These are phyloP conservation scores for Phyllotreta cruciferae DNA, from an alignment of 2,888 invertebrate genomes.

Conservation along the genomic window DNA sequence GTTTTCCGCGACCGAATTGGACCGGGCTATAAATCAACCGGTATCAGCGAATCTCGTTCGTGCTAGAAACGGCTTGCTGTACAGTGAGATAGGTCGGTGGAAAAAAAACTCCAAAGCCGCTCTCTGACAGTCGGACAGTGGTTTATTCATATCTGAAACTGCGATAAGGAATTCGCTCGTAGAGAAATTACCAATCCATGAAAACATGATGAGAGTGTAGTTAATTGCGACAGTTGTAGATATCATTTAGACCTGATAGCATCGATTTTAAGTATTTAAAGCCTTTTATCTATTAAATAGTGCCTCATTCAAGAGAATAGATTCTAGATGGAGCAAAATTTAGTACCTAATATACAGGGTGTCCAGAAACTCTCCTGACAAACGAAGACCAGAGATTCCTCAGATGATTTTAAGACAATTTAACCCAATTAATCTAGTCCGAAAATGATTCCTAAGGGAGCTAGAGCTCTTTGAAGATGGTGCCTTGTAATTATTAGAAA, in stretches of 20 bases:
- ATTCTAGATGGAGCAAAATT: too few relatives aligned
- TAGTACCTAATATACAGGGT: too few relatives aligned
- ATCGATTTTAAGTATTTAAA: background rate
- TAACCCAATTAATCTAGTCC: too few relatives aligned
- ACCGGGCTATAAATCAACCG: slow-evolving; percentile 8
- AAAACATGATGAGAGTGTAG: background rate
- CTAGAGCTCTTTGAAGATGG: too few relatives aligned
- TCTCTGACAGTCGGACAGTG: slow-evolving; percentile 16
- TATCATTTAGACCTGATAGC: background rate
- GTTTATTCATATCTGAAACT: slow-evolving; percentile 7
- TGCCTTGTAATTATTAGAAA: too few relatives aligned
- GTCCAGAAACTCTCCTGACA: too few relatives aligned
- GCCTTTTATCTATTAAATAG: too few relatives aligned
- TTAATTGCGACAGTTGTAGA: slow-evolving; percentile 6
- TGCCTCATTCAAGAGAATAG: too few relatives aligned
- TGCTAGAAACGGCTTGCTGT: slow-evolving; percentile 13
- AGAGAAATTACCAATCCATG: slow-evolving; percentile 7
- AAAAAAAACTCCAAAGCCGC: slow-evolving; percentile 12
- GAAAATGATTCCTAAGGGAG: too few relatives aligned
- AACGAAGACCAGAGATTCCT: too few relatives aligned
- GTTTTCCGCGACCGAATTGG: background rate
- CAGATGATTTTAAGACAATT: too few relatives aligned
- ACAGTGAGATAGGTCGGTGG: slow-evolving; percentile 16
- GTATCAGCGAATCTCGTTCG: slow-evolving; percentile 8
- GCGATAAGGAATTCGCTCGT: slow-evolving; percentile 9